phyloP scores from a whole-genome alignment of 2,888 invertebrate species.

The Tipula confusa region DNA sequence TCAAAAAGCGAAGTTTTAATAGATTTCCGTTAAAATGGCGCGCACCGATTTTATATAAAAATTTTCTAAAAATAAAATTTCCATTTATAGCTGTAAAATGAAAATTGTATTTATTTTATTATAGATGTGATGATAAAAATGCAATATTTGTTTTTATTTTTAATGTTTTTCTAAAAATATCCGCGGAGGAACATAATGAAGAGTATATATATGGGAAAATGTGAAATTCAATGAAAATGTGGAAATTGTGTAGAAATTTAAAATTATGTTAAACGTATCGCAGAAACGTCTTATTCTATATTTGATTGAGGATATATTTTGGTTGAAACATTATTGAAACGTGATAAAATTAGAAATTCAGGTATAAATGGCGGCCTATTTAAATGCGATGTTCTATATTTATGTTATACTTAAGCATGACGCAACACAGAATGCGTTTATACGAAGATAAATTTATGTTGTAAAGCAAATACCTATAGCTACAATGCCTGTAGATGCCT shows the following conservation, averaged over 20 bases:
- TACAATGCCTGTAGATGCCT: too few species aligned
- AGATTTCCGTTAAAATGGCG: neutral
- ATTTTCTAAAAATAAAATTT: constrained; percentile 20
- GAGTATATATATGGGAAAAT: neutral
- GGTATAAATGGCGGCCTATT: neutral
- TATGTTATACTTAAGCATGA: neutral
- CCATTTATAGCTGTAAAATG: neutral
- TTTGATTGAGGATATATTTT: neutral
- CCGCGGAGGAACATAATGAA: neutral
- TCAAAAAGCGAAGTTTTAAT: neutral
- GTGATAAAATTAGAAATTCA: neutral
- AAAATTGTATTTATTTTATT: neutral
- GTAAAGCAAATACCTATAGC: too few species aligned
- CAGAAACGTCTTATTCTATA: neutral
- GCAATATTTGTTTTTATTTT: neutral
- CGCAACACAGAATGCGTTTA: neutral
- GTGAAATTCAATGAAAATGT: neutral
- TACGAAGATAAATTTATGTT: too few species aligned
- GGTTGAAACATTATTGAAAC: neutral
- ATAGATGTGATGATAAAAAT: neutral
- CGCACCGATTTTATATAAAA: neutral
- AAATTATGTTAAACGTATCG: neutral
- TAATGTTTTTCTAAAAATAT: neutral
- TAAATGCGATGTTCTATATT: neutral
- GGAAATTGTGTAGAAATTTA: neutral